Evolutionary conservation across 2,113 vertebrate species (phyloP), one percentile per base, ranked within the genome.

Genomic region (Machaerirhynchus nigripectus): DNA sequence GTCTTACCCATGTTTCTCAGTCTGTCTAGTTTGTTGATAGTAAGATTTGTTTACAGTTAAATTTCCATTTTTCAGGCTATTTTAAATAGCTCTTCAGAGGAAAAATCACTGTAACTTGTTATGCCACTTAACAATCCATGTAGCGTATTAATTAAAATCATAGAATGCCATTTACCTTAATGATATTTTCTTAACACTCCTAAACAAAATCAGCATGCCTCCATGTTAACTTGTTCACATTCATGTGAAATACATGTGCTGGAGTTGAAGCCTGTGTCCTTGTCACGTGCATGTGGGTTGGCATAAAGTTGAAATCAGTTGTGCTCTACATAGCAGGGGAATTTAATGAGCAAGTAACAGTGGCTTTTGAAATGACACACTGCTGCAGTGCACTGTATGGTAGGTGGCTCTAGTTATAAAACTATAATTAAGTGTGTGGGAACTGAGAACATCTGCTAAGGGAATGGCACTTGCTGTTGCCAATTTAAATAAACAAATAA

Each of bases 401-500:
- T 90, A 70, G 57, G 67, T 94, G 76, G 81, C 52, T 67, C 63
- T 60, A 50, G 60, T 92, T 93, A 74, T 50, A 63, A 78, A 84
- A 85, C 84, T 75, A 8, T 57, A 63, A 95, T 92, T 88, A 65
- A 67, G 39, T 80, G 39, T 73, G 92, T 81, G 76, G 80, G 88
- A 94, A 57, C 59, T 68, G 33, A 82, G 76, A 95, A 80, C 49
- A 87, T 95, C 85, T 96, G 67, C 73, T 84, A 61, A 85, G 19
- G 70, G 55, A 89, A 89, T 73, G 39, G 57, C 56, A 44, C 40
- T 65, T 81, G 52, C 19, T 73, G 49, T 59, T 78, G 40, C 52
- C n/a, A 87, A 13, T 82, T 76, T 7, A 64, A 71, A 79, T 60
- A 50, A 75, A 69, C 37, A 86, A 74, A 61, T 13, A 16, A 28